Evolutionary conservation across 2,888 invertebrate genomes (phyloP).

Genomic region (Ectemnius cavifrons): DNA sequence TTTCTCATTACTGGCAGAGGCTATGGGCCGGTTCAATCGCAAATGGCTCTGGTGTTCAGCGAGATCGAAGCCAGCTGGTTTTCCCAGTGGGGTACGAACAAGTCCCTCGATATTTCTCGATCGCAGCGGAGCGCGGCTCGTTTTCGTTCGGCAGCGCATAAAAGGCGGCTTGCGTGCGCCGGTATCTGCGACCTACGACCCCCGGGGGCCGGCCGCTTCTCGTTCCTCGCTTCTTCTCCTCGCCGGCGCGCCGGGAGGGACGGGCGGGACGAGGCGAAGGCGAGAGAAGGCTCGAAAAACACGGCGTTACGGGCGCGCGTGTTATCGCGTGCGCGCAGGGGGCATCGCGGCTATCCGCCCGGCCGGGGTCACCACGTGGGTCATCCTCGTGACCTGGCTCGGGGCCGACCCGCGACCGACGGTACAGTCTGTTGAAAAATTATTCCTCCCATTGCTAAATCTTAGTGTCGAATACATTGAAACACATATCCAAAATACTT

Average conservation of each 20-base stretch:
- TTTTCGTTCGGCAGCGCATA: constrained; percentile 60
- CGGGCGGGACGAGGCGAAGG: constrained; percentile 30
- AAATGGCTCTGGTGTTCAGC: too few relatives aligned
- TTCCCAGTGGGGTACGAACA: constrained; percentile 7
- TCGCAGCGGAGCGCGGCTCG: constrained; percentile 28
- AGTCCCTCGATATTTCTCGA: constrained; percentile 33
- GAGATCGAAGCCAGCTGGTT: not conserved
- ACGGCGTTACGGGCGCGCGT: constrained; percentile 66
- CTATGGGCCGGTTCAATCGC: too few relatives aligned
- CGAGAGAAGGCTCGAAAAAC: constrained; percentile 65
- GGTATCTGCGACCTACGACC: constrained; percentile 70
- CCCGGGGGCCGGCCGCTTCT: constrained; percentile 55
- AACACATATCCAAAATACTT: too few relatives aligned
- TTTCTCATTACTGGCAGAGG: too few relatives aligned
- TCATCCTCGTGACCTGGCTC: constrained; percentile 53
- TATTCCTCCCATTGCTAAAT: constrained; percentile 15
- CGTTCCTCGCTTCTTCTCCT: constrained; percentile 56
- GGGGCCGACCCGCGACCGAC: constrained; percentile 40
- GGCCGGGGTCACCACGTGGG: constrained; percentile 64
- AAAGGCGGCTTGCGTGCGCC: constrained; percentile 72
- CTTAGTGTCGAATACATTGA: too few relatives aligned
- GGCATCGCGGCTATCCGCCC: constrained; percentile 74
- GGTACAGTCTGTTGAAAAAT: constrained; percentile 52
- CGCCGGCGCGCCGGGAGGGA: not conserved
- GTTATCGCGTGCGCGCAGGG: constrained; percentile 75